Base-by-base conservation (phyloP, 2,888 invertebrate genomes). In the Drosophila prolongata region DNA sequence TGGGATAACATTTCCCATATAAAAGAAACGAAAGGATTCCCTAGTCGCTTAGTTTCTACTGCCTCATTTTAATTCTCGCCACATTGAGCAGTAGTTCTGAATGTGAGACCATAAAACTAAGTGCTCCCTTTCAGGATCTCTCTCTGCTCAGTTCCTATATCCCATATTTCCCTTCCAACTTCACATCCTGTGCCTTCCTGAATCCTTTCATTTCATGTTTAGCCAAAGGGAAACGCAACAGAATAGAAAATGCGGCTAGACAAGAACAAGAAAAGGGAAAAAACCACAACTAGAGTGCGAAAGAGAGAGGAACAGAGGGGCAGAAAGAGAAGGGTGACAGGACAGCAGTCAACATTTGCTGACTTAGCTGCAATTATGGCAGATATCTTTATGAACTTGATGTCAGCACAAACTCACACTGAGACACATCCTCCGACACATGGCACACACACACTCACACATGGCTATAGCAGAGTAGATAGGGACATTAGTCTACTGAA, bases 281-380 rank as follows among this genome's bases (percentile, higher is more conserved):
- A 16, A 19, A 34, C 42, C 50, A 16, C 37, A 44, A 43, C 34
- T 34, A 53, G 40, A 24, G 38, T 34, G 50, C 4, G 43, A 27
- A 49, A 55, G 57, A 55, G 61, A 44, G 10, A 49, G 24, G 30
- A 13, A 40, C n/a, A 46, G 52, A 24, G 3, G 37, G 40, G 42
- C 1, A 13, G 37, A 42, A 34, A 27, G 27, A 9, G 40, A 27
- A 10, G 35, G 34, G 44, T 19, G 42, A 34, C 60, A 40, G 66
- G 52, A 47, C 50, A 42, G 64, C 53, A 77, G 77, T 71, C 75
- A 77, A 72, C 77, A 81, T 81, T 80, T 81, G 82, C 82, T 81
- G 80, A 80, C 82, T 80, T 79, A 71, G 77, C 80, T 81, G 82
- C 79, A 80, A 80, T 80, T 81, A 81, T 81, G 82, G 75, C 50